These are phyloP conservation scores for Heteractis magnifica DNA, from an alignment of 92 coral and sea anemone species.

Conservation along the genomic window DNA sequence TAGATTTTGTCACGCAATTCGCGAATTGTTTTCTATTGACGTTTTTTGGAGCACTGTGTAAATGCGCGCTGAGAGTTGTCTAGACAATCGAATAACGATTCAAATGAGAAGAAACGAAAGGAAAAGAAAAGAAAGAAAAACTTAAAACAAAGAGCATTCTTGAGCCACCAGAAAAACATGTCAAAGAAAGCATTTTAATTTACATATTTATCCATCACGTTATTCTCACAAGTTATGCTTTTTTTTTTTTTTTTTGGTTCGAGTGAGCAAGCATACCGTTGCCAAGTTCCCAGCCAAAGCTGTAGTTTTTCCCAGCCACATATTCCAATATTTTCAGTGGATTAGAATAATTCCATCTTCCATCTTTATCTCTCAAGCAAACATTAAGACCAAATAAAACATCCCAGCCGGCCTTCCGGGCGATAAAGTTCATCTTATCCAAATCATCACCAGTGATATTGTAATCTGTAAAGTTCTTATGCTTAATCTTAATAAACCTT, in stretches of 20 bases:
- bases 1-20: too few species aligned
- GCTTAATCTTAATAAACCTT: not conserved
- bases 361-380: slow-evolving; percentile 44
- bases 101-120: too few species aligned
- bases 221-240: not conserved
- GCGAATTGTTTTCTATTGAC: too few species aligned
- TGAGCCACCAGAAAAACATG: too few species aligned
- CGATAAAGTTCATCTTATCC: slow-evolving; percentile 65
- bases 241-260: not conserved
- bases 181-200: too few species aligned
- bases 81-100: too few species aligned
- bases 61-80: too few species aligned
- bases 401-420: slow-evolving; percentile 51
- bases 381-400: slow-evolving; percentile 78
- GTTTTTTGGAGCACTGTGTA: too few species aligned
- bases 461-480: slow-evolving; percentile 57
- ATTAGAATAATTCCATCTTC: slow-evolving; percentile 76
- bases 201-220: not conserved
- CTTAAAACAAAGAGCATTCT: too few species aligned
- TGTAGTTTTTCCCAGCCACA: slow-evolving; percentile 53
- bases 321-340: slow-evolving; percentile 65
- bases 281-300: slow-evolving; percentile 92
- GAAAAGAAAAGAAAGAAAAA: too few species aligned
- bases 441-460: slow-evolving; percentile 64
- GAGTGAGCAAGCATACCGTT: slow-evolving; percentile 54